These are phyloP conservation scores for Syngnathus scovelli DNA, from an alignment of 2,113 vertebrate genomes.

Conservation along the genomic window DNA sequence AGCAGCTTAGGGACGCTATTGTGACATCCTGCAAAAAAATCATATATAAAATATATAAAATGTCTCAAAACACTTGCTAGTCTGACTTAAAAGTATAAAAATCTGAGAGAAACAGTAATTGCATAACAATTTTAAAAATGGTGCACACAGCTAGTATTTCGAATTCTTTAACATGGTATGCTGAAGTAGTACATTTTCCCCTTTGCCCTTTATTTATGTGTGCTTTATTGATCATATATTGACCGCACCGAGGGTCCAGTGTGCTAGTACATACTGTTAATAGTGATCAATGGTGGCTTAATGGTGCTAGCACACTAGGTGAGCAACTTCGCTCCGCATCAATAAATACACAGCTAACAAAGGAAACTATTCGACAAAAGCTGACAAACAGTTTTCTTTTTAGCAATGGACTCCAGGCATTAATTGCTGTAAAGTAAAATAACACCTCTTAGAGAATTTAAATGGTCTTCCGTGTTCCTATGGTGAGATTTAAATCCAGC, in stretches of 20 bases:
- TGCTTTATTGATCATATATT: conserved; percentile 34
- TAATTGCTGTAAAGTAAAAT: neutral
- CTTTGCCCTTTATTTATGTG: conserved; percentile 6
- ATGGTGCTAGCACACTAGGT: conserved; percentile 9
- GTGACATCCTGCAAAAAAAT: no score
- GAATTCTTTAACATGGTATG: no score
- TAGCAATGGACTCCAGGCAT: neutral
- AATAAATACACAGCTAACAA: conserved; percentile 1
- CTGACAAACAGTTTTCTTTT: neutral
- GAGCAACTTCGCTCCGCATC: neutral
- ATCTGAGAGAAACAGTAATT: no score
- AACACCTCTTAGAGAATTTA: neutral
- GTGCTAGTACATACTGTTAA: conserved; percentile 18
- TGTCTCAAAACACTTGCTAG: no score
- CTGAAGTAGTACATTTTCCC: conserved; percentile 1
- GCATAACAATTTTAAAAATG: no score
- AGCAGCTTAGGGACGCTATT: no score
- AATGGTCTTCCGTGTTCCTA: conserved; percentile 13
- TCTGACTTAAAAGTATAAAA: no score
- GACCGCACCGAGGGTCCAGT: conserved; percentile 16
- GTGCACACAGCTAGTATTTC: neutral
- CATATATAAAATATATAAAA: no score
- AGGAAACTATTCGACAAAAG: neutral
- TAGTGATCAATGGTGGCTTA: conserved; percentile 23
- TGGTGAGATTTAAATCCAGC: conserved; percentile 11